Percentiles rank a stretch among this genome's conserved stretches.
phyloP scores from a whole-genome alignment of 2,113 vertebrate species.

The Leucoraja erinaceus region DNA sequence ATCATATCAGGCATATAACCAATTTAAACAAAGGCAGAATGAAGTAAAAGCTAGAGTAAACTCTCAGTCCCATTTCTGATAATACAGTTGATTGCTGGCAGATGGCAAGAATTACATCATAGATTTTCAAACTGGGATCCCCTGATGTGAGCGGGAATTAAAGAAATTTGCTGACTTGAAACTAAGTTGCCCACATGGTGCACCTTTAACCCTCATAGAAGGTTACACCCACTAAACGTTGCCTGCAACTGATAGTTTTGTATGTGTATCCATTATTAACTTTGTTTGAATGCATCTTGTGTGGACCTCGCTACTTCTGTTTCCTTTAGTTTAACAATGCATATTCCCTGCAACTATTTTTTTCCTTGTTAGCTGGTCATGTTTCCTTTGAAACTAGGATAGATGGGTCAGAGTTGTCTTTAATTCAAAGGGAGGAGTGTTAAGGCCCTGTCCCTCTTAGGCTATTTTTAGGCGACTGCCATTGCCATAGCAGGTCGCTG shows the following conservation, averaged over 20 bases:
- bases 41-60: background rate
- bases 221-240: background rate
- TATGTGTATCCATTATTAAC: conserved; percentile 1
- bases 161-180: background rate
- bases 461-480: too few relatives aligned
- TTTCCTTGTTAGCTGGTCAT: background rate
- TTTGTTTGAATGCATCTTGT: background rate
- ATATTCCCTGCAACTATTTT: background rate
- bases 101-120: background rate
- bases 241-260: background rate
- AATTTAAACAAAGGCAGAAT: background rate
- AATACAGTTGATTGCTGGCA: background rate
- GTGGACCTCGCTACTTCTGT: background rate
- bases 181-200: background rate
- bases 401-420: too few relatives aligned
- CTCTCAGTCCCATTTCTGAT: background rate
- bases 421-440: too few relatives aligned
- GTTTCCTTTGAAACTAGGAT: background rate
- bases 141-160: background rate
- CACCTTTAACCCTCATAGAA: background rate
- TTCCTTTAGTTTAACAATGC: background rate
- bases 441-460: too few relatives aligned
- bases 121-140: background rate
- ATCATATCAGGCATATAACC: background rate
- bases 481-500: too few relatives aligned